Percentiles rank a stretch among this genome's conserved stretches.
Evolutionary conservation across 2,888 invertebrate species (phyloP).

Genomic region (Drosophila imparisetae): DNA sequence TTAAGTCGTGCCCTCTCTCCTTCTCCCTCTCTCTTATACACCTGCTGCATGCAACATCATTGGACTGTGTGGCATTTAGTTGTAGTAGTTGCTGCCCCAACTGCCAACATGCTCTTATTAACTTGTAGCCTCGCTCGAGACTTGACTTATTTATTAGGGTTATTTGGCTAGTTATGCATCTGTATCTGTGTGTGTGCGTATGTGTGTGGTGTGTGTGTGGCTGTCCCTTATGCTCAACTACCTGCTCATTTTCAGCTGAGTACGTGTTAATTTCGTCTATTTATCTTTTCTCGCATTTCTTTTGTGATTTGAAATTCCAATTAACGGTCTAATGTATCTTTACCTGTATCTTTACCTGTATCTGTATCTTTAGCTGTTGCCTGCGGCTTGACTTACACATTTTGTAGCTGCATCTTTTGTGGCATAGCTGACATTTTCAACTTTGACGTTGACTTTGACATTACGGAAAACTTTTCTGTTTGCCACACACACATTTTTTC

Average conservation of each 20-base stretch:
- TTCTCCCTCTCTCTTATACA: background rate
- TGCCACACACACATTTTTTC: constrained; percentile 9
- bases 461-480: constrained; percentile 8
- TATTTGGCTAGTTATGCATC: constrained; percentile 57
- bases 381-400: too few relatives aligned
- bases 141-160: constrained; percentile 79
- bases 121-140: constrained; percentile 53
- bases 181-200: constrained; percentile 1
- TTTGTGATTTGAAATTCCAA: constrained; percentile 66
- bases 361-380: constrained; percentile 4
- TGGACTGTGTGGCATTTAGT: constrained; percentile 27
- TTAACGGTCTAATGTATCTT: constrained; percentile 54
- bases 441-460: constrained; percentile 55
- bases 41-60: constrained; percentile 50
- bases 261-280: constrained; percentile 78
- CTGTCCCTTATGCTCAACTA: constrained; percentile 58
- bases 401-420: constrained; percentile 31
- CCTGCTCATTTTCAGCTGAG: constrained; percentile 77
- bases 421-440: constrained; percentile 53
- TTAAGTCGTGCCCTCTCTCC: background rate
- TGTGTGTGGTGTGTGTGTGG: constrained; percentile 28
- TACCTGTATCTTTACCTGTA: background rate
- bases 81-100: constrained; percentile 13
- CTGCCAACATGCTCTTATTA: constrained; percentile 18
- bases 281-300: constrained; percentile 43